These are phyloP conservation scores for Apis mellifera DNA, from an alignment of 1,140 invertebrate genomes.

Conservation along the genomic window DNA sequence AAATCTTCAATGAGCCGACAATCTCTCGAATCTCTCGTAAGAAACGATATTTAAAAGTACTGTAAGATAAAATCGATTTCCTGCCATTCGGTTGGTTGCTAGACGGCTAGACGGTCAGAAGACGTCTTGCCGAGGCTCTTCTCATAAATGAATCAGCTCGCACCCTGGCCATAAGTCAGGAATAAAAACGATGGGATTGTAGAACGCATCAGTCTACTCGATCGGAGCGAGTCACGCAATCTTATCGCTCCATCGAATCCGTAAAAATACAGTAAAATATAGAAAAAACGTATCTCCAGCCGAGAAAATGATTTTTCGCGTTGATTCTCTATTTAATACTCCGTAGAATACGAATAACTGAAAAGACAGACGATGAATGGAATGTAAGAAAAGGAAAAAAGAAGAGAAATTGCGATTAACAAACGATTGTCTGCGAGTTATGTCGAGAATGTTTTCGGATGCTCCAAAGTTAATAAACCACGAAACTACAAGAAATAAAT, in stretches of 20 bases:
- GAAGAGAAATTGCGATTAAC: no score
- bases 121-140: constrained; percentile 38
- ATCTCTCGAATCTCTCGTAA: constrained; percentile 4
- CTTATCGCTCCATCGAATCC: constrained; percentile 23
- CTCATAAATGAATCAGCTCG: constrained; percentile 61
- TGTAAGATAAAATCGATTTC: constrained; percentile 59
- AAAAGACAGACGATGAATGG: neutral
- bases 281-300: neutral
- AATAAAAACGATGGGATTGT: constrained; percentile 53
- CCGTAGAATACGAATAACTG: no score
- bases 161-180: constrained; percentile 46
- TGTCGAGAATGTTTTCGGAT: no score
- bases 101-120: constrained; percentile 29
- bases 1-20: neutral
- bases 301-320: neutral
- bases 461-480: no score
- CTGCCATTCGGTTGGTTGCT: constrained; percentile 36
- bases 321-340: constrained; percentile 20
- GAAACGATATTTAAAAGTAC: constrained; percentile 58
- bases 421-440: no score
- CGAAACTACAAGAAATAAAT: neutral
- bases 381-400: neutral
- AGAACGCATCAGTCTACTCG: constrained; percentile 15
- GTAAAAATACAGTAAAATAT: neutral
- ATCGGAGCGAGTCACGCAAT: neutral